phyloP scores from a whole-genome alignment of 2,113 vertebrate species.

The Holacanthus passer region DNA sequence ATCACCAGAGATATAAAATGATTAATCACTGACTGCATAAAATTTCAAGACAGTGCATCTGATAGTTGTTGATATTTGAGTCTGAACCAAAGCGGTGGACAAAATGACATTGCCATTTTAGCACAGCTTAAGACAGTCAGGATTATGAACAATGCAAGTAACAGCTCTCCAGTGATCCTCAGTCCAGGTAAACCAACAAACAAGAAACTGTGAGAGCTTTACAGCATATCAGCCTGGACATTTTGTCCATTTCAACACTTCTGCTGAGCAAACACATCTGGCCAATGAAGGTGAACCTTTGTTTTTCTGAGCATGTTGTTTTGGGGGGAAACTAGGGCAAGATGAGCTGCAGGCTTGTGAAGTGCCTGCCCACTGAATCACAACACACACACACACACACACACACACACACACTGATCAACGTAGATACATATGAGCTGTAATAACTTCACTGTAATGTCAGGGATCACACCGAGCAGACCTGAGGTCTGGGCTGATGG shows the following conservation, averaged over 20 bases:
- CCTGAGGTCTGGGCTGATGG: not conserved
- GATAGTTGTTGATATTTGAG: too few relatives aligned
- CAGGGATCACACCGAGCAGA: not conserved
- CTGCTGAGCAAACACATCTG: conserved; percentile 22
- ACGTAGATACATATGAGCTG: not conserved
- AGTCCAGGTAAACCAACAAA: conserved; percentile 20
- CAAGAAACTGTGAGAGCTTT: not conserved
- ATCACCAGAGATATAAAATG: too few relatives aligned
- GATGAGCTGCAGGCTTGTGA: conserved; percentile 61
- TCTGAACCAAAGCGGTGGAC: too few relatives aligned
- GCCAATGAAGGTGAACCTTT: conserved; percentile 50
- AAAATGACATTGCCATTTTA: too few relatives aligned
- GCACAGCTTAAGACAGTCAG: not conserved
- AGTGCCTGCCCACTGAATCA: conserved; percentile 48
- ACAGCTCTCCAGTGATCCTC: not conserved
- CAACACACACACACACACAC: conserved; percentile 30
- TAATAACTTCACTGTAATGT: not conserved
- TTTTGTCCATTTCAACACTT: conserved; percentile 34
- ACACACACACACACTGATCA: not conserved
- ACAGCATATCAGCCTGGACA: not conserved
- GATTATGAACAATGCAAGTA: not conserved
- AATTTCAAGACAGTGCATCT: too few relatives aligned
- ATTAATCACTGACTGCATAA: too few relatives aligned
- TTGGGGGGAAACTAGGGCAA: conserved; percentile 60
- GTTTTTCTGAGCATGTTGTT: conserved; percentile 53